Percentiles rank a stretch among this genome's conserved stretches.
These are phyloP conservation scores for Oryzias celebensis DNA, from an alignment of 2,113 vertebrate genomes.

Conservation along the genomic window DNA sequence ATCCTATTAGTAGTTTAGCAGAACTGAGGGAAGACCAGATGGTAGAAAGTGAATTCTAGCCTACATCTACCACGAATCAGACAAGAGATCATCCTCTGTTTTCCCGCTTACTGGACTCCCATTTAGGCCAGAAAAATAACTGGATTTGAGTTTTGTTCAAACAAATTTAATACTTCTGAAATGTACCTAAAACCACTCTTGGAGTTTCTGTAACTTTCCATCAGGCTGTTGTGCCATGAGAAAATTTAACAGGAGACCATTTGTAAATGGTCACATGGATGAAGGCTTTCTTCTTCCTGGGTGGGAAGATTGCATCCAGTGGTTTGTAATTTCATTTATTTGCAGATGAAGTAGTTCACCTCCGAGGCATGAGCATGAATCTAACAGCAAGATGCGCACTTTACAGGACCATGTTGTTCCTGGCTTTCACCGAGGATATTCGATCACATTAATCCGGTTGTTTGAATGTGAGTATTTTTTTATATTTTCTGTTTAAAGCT, in stretches of 20 bases:
- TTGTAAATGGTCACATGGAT: constrained; percentile 37
- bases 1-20: constrained; percentile 43
- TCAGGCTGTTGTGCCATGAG: constrained; percentile 27
- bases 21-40: constrained; percentile 22
- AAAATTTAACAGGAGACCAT: constrained; percentile 44
- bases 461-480: background rate
- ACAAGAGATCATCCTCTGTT: constrained; percentile 10
- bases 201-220: constrained; percentile 48
- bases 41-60: constrained; percentile 24
- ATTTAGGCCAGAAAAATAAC: constrained; percentile 33
- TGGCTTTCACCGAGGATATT: constrained; percentile 11
- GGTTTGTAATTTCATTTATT: constrained; percentile 58
- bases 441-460: constrained; percentile 10
- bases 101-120: constrained; percentile 19
- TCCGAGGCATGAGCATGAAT: constrained; percentile 25
- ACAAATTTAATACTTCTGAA: constrained; percentile 28
- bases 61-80: constrained; percentile 24
- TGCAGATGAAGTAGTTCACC: constrained; percentile 39
- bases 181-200: constrained; percentile 48
- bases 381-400: background rate
- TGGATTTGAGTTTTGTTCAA: constrained; percentile 34
- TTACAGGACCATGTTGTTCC: constrained; percentile 4
- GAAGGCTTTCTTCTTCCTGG: constrained; percentile 41
- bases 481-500: background rate
- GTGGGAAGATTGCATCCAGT: constrained; percentile 51